Conservation (phyloP, 1,140 invertebrate genomes). For the Diachasmimorpha longicaudata region DNA sequence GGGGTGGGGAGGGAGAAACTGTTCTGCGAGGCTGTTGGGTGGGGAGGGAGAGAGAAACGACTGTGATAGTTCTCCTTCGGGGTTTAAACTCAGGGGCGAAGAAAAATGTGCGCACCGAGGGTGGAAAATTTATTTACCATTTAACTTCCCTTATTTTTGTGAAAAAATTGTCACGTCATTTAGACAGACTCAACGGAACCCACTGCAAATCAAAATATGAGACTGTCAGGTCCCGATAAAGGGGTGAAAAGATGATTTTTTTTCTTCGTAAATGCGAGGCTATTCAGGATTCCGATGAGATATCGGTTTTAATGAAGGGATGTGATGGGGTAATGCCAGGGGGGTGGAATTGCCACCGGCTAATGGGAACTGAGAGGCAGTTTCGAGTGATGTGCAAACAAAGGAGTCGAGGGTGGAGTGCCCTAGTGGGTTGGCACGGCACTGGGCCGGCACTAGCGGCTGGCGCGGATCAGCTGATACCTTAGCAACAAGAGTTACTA, state of each 20-base stretch:
- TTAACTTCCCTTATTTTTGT: too few species aligned
- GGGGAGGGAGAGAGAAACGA: neutral
- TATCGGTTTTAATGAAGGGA: too few species aligned
- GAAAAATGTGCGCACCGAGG: neutral
- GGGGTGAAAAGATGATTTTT: too few species aligned
- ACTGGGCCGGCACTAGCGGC: constrained; percentile 32
- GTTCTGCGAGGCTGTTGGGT: neutral
- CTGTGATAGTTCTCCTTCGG: neutral
- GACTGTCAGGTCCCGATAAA: too few species aligned
- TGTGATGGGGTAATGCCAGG: too few species aligned
- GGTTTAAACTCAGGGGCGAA: neutral
- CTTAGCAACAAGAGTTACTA: constrained; percentile 60
- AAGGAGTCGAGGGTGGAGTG: neutral
- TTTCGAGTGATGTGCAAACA: neutral
- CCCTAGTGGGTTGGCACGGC: constrained; percentile 20
- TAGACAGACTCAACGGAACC: too few species aligned
- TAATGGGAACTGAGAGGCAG: neutral
- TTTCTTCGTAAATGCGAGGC: too few species aligned
- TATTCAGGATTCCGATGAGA: too few species aligned
- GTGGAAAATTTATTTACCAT: neutral
- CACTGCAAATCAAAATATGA: too few species aligned
- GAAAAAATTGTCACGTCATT: too few species aligned
- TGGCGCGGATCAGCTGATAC: constrained; percentile 59
- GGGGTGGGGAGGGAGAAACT: neutral
- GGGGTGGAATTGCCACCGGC: too few species aligned